A percentile compares a stretch with the other conserved stretches of the same genome.
Evolutionary conservation across 2,888 invertebrate species (phyloP).

Genomic region (Agrochola macilenta): DNA sequence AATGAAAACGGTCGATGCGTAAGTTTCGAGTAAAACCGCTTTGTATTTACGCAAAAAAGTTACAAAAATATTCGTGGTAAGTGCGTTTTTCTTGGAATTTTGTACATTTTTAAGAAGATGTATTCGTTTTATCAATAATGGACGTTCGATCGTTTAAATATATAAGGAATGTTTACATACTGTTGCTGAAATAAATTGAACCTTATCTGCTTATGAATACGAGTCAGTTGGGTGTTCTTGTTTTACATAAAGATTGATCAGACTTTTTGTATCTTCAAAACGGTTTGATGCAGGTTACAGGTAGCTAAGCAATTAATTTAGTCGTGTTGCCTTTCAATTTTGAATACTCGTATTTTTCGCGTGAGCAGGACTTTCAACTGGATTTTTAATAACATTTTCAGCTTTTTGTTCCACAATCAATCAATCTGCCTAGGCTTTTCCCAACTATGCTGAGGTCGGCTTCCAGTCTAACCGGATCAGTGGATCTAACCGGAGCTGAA

Average conservation of each 20-base stretch:
- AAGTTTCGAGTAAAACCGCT: slow-evolving; percentile 32
- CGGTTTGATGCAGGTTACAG: not conserved
- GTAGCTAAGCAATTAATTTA: slow-evolving; percentile 16
- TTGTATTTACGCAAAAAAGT: slow-evolving; percentile 36
- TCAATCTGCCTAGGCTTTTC: too few species aligned
- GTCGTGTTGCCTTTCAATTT: not conserved
- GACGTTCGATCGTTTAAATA: slow-evolving; percentile 19
- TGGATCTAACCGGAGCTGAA: too few species aligned
- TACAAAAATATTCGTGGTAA: slow-evolving; percentile 32
- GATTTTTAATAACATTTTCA: not conserved
- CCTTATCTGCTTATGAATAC: not conserved
- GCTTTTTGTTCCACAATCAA: not conserved
- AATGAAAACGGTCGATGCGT: slow-evolving; percentile 44
- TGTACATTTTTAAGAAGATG: slow-evolving; percentile 31
- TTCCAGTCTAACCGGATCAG: too few species aligned
- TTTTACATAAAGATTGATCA: slow-evolving; percentile 12
- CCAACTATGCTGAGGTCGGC: too few species aligned
- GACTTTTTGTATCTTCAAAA: slow-evolving; percentile 2
- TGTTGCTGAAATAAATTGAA: slow-evolving; percentile 16
- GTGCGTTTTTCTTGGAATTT: slow-evolving; percentile 29
- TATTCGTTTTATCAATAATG: slow-evolving; percentile 32
- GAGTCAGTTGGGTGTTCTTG: not conserved
- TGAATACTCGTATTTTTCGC: not conserved
- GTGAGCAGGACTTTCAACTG: not conserved
- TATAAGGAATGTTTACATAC: slow-evolving; percentile 12